Conservation (phyloP, 2,888 invertebrate genomes). For the Dryococelus australis region DNA sequence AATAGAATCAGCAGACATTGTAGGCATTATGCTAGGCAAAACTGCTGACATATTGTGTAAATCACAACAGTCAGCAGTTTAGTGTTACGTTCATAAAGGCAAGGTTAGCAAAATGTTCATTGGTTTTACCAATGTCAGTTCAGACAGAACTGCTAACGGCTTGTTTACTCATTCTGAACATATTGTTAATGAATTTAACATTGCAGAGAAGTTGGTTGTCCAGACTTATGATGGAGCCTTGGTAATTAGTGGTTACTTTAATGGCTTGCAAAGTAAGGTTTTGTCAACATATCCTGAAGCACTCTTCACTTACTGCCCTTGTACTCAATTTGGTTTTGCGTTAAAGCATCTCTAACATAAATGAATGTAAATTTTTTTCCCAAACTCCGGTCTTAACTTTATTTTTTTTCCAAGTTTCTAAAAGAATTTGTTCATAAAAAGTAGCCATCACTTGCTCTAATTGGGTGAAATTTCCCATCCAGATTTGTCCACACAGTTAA, state of each 20-base stretch:
- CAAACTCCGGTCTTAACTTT: too few relatives aligned
- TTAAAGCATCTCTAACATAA: too few relatives aligned
- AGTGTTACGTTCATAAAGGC: constrained; percentile 49
- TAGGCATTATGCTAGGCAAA: constrained; percentile 41
- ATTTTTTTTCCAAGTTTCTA: too few relatives aligned
- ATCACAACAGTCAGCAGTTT: constrained; percentile 51
- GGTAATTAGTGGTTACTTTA: constrained; percentile 47
- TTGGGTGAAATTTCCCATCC: too few relatives aligned
- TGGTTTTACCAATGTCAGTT: constrained; percentile 52
- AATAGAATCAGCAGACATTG: neutral
- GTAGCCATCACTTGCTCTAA: too few relatives aligned
- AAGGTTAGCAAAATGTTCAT: constrained; percentile 51
- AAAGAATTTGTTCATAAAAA: too few relatives aligned
- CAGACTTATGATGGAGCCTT: constrained; percentile 53
- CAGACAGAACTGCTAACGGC: constrained; percentile 48
- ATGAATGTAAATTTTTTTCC: too few relatives aligned
- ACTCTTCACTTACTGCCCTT: too few relatives aligned
- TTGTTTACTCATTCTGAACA: constrained; percentile 47
- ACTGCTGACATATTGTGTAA: constrained; percentile 49
- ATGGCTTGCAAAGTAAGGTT: too few relatives aligned
- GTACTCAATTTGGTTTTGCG: too few relatives aligned
- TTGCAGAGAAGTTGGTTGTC: constrained; percentile 51
- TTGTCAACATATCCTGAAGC: too few relatives aligned
- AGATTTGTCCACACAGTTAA: too few relatives aligned
- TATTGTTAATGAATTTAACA: constrained; percentile 46